A percentile compares a stretch with the other conserved stretches of the same genome.
These are phyloP conservation scores for Pharmacophagus antenor DNA, from an alignment of 2,888 invertebrate species.

Conservation along the genomic window DNA sequence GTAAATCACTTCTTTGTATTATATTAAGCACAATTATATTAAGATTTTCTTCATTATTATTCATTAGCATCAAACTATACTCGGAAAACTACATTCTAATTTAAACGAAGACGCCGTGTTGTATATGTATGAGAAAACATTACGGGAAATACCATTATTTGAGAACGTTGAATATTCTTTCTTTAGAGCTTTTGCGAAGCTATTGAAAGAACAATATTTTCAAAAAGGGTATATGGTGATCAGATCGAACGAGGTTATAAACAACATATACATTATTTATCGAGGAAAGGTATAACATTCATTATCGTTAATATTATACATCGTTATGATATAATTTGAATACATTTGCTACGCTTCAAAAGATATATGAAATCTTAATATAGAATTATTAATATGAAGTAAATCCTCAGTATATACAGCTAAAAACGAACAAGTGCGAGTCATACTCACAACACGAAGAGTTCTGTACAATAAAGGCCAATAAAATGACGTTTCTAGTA, in stretches of 20 bases:
- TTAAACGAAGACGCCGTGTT: conserved; percentile 78
- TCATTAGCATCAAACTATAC: conserved; percentile 66
- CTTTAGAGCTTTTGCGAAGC: conserved; percentile 77
- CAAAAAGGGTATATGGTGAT: conserved; percentile 73
- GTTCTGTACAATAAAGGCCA: too few species aligned
- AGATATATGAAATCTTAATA: too few species aligned
- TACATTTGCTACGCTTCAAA: too few species aligned
- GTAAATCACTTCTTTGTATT: not conserved
- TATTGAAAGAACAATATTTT: conserved; percentile 65
- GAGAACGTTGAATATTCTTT: conserved; percentile 76
- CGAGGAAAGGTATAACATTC: conserved; percentile 70
- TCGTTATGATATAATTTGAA: too few species aligned
- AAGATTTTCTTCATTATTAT: not conserved
- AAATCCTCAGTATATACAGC: too few species aligned
- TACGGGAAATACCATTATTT: conserved; percentile 77
- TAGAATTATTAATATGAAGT: too few species aligned
- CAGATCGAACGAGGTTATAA: conserved; percentile 67
- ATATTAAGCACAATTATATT: not conserved
- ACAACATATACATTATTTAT: conserved; percentile 70
- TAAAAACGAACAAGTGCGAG: too few species aligned
- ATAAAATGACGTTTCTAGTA: too few species aligned
- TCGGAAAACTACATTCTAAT: conserved; percentile 75
- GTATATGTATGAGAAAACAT: conserved; percentile 76
- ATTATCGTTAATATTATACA: too few species aligned
- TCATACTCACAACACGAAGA: too few species aligned